phyloP scores from a whole-genome alignment of 1,140 invertebrate species.

The Psix sp. region DNA sequence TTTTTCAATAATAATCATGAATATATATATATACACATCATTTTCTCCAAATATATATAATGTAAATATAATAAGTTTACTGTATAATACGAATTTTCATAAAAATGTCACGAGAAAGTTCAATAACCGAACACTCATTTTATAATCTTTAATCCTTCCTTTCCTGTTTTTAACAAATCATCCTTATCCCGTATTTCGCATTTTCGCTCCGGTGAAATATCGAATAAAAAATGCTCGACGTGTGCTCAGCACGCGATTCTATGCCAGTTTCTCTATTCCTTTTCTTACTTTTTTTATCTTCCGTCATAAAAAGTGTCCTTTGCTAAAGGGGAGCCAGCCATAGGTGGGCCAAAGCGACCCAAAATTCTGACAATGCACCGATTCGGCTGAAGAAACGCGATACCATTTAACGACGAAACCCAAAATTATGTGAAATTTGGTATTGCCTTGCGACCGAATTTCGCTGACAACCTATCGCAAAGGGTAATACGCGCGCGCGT shows the following conservation, averaged over 20 bases:
- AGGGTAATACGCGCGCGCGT: slow-evolving; percentile 29
- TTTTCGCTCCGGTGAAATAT: background rate
- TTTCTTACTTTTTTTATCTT: slow-evolving; percentile 37
- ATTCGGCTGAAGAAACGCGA: slow-evolving; percentile 62
- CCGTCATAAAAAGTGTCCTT: slow-evolving; percentile 44
- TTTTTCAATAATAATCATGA: too few relatives aligned
- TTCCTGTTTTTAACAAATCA: background rate
- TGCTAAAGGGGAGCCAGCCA: slow-evolving; percentile 23
- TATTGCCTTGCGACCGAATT: slow-evolving; percentile 26
- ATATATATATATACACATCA: too few relatives aligned
- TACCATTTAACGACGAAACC: slow-evolving; percentile 67
- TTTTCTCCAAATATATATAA: too few relatives aligned
- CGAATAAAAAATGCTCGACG: slow-evolving; percentile 38
- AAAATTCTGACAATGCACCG: slow-evolving; percentile 60
- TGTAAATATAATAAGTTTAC: too few relatives aligned
- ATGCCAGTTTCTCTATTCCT: slow-evolving; percentile 15
- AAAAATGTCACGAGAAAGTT: too few relatives aligned
- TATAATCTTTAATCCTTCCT: background rate
- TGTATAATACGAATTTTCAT: too few relatives aligned
- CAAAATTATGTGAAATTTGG: slow-evolving; percentile 69
- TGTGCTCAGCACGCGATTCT: slow-evolving; percentile 60
- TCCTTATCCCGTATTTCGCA: background rate
- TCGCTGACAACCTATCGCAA: slow-evolving; percentile 22
- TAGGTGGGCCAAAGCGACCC: slow-evolving; percentile 50
- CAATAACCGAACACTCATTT: too few relatives aligned